Percentiles rank a stretch among this genome's conserved stretches.
Conservation (phyloP, 2,888 invertebrate species). For the Drosophila longiperda region DNA sequence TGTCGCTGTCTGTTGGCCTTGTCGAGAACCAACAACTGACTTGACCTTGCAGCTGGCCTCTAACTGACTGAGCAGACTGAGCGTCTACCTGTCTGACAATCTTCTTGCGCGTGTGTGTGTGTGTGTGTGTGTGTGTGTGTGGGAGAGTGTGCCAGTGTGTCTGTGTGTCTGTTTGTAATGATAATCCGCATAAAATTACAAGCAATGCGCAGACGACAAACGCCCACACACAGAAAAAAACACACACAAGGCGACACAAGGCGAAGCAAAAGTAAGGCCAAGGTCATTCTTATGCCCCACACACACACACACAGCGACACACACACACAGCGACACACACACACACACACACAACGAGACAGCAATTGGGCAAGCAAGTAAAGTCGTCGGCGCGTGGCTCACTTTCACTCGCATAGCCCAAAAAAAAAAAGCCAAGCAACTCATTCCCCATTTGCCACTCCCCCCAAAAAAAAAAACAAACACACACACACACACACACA, state of each 20-base stretch:
- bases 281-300: slow-evolving; percentile 68
- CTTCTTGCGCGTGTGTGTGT: slow-evolving; percentile 63
- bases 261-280: slow-evolving; percentile 70
- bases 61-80: slow-evolving; percentile 29
- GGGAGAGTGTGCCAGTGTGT: slow-evolving; percentile 26
- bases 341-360: slow-evolving; percentile 41
- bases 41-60: slow-evolving; percentile 67
- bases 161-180: slow-evolving; percentile 67
- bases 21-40: slow-evolving; percentile 53
- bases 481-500: too few relatives aligned
- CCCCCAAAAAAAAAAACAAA: neutral
- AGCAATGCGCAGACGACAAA: slow-evolving; percentile 73
- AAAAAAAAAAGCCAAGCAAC: slow-evolving; percentile 46
- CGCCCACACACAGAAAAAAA: slow-evolving; percentile 33
- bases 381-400: slow-evolving; percentile 71
- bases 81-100: slow-evolving; percentile 71
- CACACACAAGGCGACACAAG: slow-evolving; percentile 37
- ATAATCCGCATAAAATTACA: slow-evolving; percentile 84
- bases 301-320: slow-evolving; percentile 44
- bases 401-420: slow-evolving; percentile 63
- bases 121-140: slow-evolving; percentile 16
- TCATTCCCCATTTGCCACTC: slow-evolving; percentile 8
- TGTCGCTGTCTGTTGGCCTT: slow-evolving; percentile 30
- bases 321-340: slow-evolving; percentile 23
- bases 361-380: slow-evolving; percentile 70